Conservation (phyloP, 2,797 vertebrate species). For the Ceryle rudis region DNA sequence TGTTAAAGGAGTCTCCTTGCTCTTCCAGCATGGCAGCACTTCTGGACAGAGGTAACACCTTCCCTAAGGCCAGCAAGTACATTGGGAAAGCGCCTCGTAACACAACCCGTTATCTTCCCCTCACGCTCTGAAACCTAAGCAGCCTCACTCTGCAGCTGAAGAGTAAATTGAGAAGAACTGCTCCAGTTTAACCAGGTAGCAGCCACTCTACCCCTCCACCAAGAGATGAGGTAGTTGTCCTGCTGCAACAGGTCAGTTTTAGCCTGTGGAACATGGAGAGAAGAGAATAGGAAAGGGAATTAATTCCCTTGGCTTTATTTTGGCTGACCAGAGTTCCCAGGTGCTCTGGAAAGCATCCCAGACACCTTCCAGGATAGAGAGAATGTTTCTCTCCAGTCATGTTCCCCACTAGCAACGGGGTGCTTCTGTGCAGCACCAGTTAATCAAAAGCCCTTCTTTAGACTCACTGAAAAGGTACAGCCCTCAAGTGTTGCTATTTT, state of each 20-base stretch:
- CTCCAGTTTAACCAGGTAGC: too few species aligned
- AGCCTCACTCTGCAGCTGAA: background rate
- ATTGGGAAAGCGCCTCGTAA: background rate
- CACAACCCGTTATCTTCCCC: background rate
- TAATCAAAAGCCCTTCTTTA: background rate
- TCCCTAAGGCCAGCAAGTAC: background rate
- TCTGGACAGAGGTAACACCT: background rate
- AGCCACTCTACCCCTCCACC: background rate
- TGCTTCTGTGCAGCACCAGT: background rate
- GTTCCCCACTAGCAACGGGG: background rate
- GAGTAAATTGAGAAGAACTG: background rate
- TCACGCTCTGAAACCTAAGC: background rate
- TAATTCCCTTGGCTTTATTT: background rate
- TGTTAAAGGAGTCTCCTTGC: background rate
- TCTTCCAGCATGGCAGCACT: background rate
- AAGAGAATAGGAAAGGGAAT: background rate
- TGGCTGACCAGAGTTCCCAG: background rate
- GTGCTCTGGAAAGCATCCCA: background rate
- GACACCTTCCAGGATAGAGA: background rate
- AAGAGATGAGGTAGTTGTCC: background rate
- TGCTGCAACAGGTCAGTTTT: rapidly evolving
- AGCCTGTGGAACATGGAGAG: background rate
- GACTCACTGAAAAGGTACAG: background rate
- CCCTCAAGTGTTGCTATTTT: background rate
- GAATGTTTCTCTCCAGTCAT: background rate